These are phyloP conservation scores for Caenorhabditis tropicalis DNA, from an alignment of 1,140 invertebrate species.

Conservation along the genomic window DNA sequence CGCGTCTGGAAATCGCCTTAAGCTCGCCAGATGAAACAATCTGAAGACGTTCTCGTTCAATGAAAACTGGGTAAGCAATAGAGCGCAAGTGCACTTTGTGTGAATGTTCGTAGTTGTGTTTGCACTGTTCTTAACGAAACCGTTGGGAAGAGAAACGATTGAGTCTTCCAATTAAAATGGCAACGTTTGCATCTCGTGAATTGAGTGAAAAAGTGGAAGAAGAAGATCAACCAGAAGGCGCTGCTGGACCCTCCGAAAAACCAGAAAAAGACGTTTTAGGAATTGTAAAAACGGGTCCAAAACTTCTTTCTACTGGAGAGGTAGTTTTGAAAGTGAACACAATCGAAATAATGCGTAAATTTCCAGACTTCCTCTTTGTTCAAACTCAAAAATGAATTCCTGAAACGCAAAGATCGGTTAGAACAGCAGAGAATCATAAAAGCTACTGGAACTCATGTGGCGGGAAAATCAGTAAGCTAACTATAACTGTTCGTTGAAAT, in stretches of 20 bases:
- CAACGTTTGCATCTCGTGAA: slow-evolving; percentile 44
- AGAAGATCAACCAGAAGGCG: background rate
- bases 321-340: background rate
- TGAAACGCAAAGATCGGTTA: slow-evolving; percentile 30
- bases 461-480: slow-evolving; percentile 38
- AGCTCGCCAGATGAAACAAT: background rate
- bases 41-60: background rate
- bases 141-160: background rate
- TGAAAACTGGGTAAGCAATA: background rate
- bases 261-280: slow-evolving; percentile 18
- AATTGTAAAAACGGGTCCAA: background rate
- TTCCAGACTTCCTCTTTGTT: slow-evolving; percentile 5
- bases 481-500: background rate
- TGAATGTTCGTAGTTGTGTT: background rate
- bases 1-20: background rate
- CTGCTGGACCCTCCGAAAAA: background rate
- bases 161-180: slow-evolving; percentile 34
- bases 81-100: background rate
- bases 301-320: slow-evolving; percentile 9
- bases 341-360: background rate
- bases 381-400: slow-evolving; percentile 45
- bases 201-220: background rate
- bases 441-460: background rate
- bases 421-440: background rate
- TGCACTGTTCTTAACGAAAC: background rate